phyloP scores from a whole-genome alignment of 2,797 vertebrate genomes.

The Chanos chanos region DNA sequence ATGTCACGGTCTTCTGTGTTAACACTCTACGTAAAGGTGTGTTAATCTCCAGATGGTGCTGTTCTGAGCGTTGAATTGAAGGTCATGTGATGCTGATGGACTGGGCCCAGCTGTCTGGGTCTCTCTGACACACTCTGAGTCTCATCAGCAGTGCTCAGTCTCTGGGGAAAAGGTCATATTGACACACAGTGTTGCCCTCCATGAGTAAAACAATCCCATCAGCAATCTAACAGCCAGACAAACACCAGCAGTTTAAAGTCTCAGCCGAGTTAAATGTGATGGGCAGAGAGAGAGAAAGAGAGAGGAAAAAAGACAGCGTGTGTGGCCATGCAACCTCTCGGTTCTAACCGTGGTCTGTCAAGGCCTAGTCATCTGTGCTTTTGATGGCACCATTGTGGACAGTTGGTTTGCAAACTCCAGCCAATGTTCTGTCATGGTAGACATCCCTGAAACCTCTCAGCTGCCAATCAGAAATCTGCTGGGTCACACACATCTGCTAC shows the following conservation, averaged over 20 bases:
- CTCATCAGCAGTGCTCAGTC: not conserved
- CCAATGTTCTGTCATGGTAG: slow-evolving; percentile 22
- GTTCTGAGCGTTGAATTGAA: slow-evolving; percentile 28
- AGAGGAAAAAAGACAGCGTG: too few species aligned
- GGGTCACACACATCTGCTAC: too few species aligned
- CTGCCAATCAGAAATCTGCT: slow-evolving; percentile 19
- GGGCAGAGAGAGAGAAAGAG: not conserved
- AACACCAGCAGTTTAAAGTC: slow-evolving; percentile 22
- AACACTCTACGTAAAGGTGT: slow-evolving; percentile 3
- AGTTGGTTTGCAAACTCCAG: not conserved
- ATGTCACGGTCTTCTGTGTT: not conserved
- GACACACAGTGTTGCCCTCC: slow-evolving; percentile 11
- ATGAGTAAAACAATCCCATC: slow-evolving; percentile 14
- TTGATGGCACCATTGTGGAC: slow-evolving; percentile 4
- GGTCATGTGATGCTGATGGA: slow-evolving; percentile 29
- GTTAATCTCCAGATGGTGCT: slow-evolving; percentile 21
- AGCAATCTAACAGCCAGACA: slow-evolving; percentile 20
- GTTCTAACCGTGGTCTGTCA: not conserved
- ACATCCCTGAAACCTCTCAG: not conserved
- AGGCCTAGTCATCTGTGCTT: slow-evolving; percentile 16
- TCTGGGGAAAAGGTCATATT: slow-evolving; percentile 28
- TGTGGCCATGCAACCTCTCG: too few species aligned
- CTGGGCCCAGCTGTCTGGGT: slow-evolving; percentile 28
- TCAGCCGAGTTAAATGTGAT: not conserved
- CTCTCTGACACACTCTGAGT: slow-evolving; percentile 27